Evolutionary conservation across 2,113 vertebrate genomes (phyloP).

Genomic region (Sprattus sprattus): DNA sequence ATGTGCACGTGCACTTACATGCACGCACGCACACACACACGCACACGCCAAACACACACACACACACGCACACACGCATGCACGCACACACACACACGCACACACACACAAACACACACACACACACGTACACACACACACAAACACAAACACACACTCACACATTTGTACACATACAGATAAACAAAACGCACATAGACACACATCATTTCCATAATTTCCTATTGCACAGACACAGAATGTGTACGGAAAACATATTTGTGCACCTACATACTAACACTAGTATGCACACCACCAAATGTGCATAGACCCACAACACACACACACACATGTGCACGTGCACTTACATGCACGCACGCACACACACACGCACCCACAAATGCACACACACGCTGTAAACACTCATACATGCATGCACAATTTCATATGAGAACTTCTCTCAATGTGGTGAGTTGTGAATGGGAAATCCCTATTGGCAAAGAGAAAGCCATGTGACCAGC

Average conservation of each 20-base stretch:
- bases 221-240: not conserved
- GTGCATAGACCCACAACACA: not conserved
- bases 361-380: conserved; percentile 8
- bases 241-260: not conserved
- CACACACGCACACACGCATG: conserved; percentile 22
- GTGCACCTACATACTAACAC: too few relatives aligned
- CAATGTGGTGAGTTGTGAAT: conserved; percentile 45
- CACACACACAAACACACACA: conserved; percentile 33
- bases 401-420: conserved; percentile 20
- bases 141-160: conserved; percentile 32
- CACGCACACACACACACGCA: not conserved
- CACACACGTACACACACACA: conserved; percentile 27
- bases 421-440: conserved; percentile 28
- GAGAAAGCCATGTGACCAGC: conserved; percentile 53
- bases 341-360: conserved; percentile 8
- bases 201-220: not conserved
- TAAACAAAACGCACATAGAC: too few relatives aligned
- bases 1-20: not conserved
- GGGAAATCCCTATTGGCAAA: conserved; percentile 56
- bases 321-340: conserved; percentile 8
- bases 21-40: conserved; percentile 1
- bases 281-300: not conserved
- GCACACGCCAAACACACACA: not conserved
- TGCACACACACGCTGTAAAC: too few relatives aligned
- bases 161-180: not conserved